Evolutionary conservation across 2,888 invertebrate genomes (phyloP).

Genomic region (Tachina fera): DNA sequence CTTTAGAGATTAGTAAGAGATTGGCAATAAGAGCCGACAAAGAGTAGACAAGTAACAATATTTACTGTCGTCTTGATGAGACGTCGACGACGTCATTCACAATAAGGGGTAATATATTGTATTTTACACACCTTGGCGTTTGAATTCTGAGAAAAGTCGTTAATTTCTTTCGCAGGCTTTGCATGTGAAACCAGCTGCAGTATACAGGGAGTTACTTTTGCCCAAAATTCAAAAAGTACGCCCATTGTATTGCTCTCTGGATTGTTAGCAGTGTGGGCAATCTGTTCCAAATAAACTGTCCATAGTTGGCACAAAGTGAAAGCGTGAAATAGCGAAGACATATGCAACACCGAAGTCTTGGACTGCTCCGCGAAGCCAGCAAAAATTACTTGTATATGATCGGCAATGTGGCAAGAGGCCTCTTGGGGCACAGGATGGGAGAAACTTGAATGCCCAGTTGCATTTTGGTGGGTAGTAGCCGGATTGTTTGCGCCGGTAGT

Average conservation of each 20-base stretch:
- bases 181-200: slow-evolving; percentile 95
- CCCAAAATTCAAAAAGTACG: slow-evolving; percentile 98
- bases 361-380: slow-evolving; percentile 98
- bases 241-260: slow-evolving; percentile 90
- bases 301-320: slow-evolving; percentile 99
- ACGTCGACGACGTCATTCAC: no score
- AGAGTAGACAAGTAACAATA: no score
- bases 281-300: slow-evolving; percentile 98
- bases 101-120: no score
- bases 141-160: slow-evolving; percentile 75
- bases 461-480: slow-evolving; percentile 74
- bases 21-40: no score
- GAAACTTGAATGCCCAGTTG: slow-evolving; percentile 26
- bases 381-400: slow-evolving; percentile 97
- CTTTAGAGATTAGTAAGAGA: no score
- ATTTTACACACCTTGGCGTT: slow-evolving; percentile 73
- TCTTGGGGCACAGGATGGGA: slow-evolving; percentile 97
- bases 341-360: slow-evolving; percentile 95
- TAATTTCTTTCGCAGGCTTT: slow-evolving; percentile 88
- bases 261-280: slow-evolving; percentile 87
- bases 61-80: no score
- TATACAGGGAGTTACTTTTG: slow-evolving; percentile 97
- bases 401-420: slow-evolving; percentile 97
- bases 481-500: slow-evolving; percentile 71
- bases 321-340: slow-evolving; percentile 98